Percentiles rank a stretch among this genome's conserved stretches.
phyloP scores from a whole-genome alignment of 2,113 vertebrate genomes.

The Cromileptes altivelis region DNA sequence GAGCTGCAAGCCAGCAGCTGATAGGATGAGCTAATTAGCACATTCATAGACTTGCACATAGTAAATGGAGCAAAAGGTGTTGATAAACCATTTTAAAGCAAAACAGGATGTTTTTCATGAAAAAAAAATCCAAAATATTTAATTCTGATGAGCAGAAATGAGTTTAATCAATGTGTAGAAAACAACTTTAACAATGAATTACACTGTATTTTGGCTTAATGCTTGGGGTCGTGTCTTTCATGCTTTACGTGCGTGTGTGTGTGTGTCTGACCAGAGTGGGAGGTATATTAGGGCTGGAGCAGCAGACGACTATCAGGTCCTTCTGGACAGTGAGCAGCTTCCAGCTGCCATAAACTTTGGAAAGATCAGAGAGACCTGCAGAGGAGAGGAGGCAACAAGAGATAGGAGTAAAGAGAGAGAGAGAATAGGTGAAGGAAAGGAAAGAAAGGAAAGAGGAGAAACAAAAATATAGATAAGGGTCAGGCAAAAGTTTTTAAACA shows the following conservation, averaged over 20 bases:
- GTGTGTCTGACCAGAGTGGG: constrained; percentile 81
- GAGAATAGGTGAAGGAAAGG: background rate
- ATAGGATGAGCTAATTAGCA: too few relatives aligned
- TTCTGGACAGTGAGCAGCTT: constrained; percentile 83
- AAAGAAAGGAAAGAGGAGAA: background rate
- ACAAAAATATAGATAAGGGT: background rate
- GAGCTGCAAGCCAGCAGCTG: too few relatives aligned
- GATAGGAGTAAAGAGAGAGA: background rate
- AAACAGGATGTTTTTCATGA: too few relatives aligned
- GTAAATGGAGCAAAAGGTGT: too few relatives aligned
- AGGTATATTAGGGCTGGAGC: constrained; percentile 85
- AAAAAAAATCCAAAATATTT: too few relatives aligned
- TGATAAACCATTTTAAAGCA: too few relatives aligned
- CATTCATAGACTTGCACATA: too few relatives aligned
- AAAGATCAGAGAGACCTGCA: constrained; percentile 35
- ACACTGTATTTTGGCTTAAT: background rate
- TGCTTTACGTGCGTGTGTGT: background rate
- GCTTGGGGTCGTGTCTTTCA: background rate
- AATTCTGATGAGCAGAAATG: too few relatives aligned
- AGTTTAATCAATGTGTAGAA: too few relatives aligned
- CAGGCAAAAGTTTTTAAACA: background rate
- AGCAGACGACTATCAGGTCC: constrained; percentile 85
- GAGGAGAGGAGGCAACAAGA: background rate
- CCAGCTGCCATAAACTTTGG: constrained; percentile 80
- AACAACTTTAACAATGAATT: background rate